Base-by-base conservation (phyloP, 2,113 vertebrate genomes). In the Myrmecophaga tridactyla region DNA sequence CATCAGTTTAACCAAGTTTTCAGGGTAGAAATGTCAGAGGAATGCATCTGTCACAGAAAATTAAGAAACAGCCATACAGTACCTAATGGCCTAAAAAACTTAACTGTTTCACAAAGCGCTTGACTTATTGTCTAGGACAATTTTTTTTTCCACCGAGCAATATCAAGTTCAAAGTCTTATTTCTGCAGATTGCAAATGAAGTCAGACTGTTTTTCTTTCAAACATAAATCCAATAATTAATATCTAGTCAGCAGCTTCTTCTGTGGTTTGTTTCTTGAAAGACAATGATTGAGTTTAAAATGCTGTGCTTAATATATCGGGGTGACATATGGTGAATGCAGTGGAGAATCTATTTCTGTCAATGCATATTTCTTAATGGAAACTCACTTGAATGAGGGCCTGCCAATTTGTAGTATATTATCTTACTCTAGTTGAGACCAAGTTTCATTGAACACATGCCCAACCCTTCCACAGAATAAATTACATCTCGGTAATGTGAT, bases 141-240 rank as follows among this genome's bases (percentile, higher is more conserved):
- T 31, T 56, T 29, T 10, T 25, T 39, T 21, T 36, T 1, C 36
- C 41, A 58, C 10, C 60, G 21, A 92, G 17, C 39, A 92, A 56
- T 78, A 93, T 36, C 15, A 94, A 92, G 62, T 87, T 94, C 62
- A 90, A 15, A 92, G 60, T 90, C 21, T 70, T 89, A 75, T 39
- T 75, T 9, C 4, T 70, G 13, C 7, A 82, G 27, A 73, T 34
- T 75, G 96, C n/a, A 92, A 89, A 70, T 90, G 20, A 93, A 96
- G 90, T 94, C 12, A 90, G 41, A 85, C 36, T 95, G n/a, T 86
- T 75, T 89, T 86, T 75, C 12, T 90, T 93, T 92, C 60, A 82
- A 86, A 90, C 56, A 70, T 82, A 88, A 93, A 96, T 93, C 23
- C n/a, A 83, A 41, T 92, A 93, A 95, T 96, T 93, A 92, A 82